Percentiles rank a stretch among this genome's conserved stretches.
Conservation (phyloP, 35 echinoderm and acorn worm genomes). For the Heliocidaris erythrogramma region DNA sequence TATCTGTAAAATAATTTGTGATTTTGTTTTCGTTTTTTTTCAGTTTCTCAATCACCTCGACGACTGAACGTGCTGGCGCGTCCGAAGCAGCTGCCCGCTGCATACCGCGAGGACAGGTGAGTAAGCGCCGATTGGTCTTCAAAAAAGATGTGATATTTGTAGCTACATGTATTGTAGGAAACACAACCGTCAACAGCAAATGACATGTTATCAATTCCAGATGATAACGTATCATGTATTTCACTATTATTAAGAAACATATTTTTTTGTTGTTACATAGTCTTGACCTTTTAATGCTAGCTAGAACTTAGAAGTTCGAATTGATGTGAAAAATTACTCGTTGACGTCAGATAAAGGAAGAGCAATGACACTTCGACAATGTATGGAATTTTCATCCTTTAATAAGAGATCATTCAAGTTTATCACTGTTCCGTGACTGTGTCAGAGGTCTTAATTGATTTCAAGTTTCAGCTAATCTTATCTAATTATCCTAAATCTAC, state of each 20-base stretch:
- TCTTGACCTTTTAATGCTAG: too few species aligned
- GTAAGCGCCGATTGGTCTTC: not conserved
- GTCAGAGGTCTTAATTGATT: too few species aligned
- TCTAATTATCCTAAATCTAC: too few species aligned
- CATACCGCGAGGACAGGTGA: conserved; percentile 88
- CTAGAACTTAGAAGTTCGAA: too few species aligned
- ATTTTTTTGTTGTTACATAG: not conserved
- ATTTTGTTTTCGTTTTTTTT: not conserved
- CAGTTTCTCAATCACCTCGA: not conserved
- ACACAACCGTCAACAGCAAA: not conserved
- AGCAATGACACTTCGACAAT: too few species aligned
- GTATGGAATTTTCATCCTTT: too few species aligned
- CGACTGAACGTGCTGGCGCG: conserved; percentile 71
- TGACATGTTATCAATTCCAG: not conserved
- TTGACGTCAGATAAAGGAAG: too few species aligned
- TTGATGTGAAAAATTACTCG: too few species aligned
- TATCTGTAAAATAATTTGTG: not conserved
- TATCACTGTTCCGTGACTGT: too few species aligned
- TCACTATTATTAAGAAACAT: not conserved
- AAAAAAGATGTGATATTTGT: not conserved
- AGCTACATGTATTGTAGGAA: not conserved
- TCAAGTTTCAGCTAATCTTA: too few species aligned
- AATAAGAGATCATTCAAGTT: too few species aligned
- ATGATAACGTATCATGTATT: not conserved
- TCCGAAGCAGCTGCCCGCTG: conserved; percentile 79